A percentile compares a stretch with the other conserved stretches of the same genome.
phyloP scores from a whole-genome alignment of 1,140 invertebrate species.

The Aphaenogaster rudis region DNA sequence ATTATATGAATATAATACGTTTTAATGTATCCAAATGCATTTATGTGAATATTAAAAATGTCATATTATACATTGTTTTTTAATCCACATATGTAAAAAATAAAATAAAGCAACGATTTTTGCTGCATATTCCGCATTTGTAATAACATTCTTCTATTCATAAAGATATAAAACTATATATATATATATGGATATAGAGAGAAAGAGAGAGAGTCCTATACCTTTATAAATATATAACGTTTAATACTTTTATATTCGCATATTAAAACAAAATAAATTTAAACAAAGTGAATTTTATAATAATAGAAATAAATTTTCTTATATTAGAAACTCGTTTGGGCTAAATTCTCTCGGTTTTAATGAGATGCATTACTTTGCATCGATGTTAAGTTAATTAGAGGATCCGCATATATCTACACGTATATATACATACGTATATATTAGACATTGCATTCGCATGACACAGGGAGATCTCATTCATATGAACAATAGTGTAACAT shows the following conservation, averaged over 20 bases:
- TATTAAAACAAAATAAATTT: neutral
- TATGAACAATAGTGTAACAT: conserved; percentile 32
- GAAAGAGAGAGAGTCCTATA: no score
- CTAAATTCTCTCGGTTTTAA: neutral
- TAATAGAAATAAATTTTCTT: neutral
- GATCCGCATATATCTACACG: neutral
- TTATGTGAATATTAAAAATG: conserved; percentile 12
- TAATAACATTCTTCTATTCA: conserved; percentile 24
- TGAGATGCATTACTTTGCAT: neutral
- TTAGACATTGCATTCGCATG: conserved; percentile 6
- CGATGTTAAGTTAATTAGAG: conserved; percentile 27
- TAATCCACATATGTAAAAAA: neutral
- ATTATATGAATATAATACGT: conserved; percentile 18
- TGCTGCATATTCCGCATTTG: neutral
- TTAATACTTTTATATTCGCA: neutral
- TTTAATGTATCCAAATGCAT: conserved; percentile 6
- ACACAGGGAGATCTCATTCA: neutral
- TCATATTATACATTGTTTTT: conserved; percentile 29
- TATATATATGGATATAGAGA: no score
- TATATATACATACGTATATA: neutral
- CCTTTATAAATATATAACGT: no score
- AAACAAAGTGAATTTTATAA: neutral
- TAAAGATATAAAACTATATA: neutral
- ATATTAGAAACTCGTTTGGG: neutral
- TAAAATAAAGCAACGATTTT: conserved; percentile 33